Percentiles rank a stretch among this genome's conserved stretches.
Evolutionary conservation across 2,113 vertebrate genomes (phyloP).

Genomic region (Notiomystis cincta): DNA sequence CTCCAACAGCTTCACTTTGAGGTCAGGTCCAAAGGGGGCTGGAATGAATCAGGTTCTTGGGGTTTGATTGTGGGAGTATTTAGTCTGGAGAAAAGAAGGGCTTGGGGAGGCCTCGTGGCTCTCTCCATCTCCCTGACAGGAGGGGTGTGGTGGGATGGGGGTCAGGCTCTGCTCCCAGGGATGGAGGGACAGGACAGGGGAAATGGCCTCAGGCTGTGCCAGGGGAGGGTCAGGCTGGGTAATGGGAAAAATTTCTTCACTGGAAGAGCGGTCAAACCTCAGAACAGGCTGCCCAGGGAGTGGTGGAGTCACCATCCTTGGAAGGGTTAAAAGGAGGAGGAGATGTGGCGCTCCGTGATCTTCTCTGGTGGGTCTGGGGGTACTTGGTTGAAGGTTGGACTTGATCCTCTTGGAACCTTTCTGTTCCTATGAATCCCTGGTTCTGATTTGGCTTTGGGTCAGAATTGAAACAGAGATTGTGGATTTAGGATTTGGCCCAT

Average conservation of each 20-base stretch:
- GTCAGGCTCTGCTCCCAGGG: neutral
- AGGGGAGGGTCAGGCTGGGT: neutral
- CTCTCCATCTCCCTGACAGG: too few relatives aligned
- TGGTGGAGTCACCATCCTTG: neutral
- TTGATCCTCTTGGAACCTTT: too few relatives aligned
- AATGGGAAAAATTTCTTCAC: too few relatives aligned
- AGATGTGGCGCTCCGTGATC: neutral
- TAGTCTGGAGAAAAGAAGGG: neutral
- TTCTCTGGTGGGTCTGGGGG: rapidly evolving
- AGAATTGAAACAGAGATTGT: neutral
- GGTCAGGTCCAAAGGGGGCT: neutral
- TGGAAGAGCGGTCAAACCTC: neutral
- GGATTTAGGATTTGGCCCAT: neutral
- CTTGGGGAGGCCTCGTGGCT: too few relatives aligned
- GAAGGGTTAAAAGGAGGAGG: neutral
- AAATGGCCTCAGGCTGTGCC: rapidly evolving
- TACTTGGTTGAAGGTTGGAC: too few relatives aligned
- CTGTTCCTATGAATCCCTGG: too few relatives aligned
- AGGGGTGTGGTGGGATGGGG: neutral
- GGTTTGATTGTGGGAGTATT: neutral
- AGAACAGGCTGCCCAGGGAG: neutral
- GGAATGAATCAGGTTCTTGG: neutral
- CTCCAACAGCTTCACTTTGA: neutral
- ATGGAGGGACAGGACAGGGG: rapidly evolving
- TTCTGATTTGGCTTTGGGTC: neutral